These are phyloP conservation scores for Nasonia giraulti DNA, from an alignment of 1,140 invertebrate species.

Conservation along the genomic window DNA sequence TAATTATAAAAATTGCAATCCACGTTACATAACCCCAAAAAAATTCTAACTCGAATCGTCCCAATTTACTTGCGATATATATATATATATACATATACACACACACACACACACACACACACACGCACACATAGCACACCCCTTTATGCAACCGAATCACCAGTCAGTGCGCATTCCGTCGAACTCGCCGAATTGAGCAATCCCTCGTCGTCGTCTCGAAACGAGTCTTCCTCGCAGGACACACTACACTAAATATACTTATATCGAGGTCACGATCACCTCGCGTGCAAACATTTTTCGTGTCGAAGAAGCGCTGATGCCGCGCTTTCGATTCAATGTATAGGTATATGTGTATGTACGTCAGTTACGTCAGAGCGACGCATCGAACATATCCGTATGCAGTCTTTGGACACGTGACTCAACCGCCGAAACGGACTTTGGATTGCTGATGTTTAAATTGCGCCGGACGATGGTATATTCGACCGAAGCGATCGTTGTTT, in stretches of 20 bases:
- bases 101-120: no score
- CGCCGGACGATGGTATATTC: no score
- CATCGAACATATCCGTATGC: neutral
- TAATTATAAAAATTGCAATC: no score
- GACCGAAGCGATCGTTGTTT: neutral
- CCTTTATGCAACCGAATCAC: no score
- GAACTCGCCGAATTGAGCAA: neutral
- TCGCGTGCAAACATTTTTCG: neutral
- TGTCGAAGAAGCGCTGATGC: neutral
- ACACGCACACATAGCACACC: no score
- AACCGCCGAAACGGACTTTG: neutral
- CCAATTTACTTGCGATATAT: no score
- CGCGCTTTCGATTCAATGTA: neutral
- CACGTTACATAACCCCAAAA: no score
- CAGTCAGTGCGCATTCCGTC: no score
- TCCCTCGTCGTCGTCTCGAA: neutral
- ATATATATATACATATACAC: no score
- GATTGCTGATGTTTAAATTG: neutral
- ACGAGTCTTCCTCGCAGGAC: neutral
- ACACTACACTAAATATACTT: neutral
- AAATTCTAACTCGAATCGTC: no score
- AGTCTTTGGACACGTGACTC: neutral
- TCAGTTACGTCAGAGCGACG: neutral
- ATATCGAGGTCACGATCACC: neutral
- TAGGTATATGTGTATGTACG: no score